Base-by-base conservation (phyloP, 2,113 vertebrate species). In the Chitala chitala region DNA sequence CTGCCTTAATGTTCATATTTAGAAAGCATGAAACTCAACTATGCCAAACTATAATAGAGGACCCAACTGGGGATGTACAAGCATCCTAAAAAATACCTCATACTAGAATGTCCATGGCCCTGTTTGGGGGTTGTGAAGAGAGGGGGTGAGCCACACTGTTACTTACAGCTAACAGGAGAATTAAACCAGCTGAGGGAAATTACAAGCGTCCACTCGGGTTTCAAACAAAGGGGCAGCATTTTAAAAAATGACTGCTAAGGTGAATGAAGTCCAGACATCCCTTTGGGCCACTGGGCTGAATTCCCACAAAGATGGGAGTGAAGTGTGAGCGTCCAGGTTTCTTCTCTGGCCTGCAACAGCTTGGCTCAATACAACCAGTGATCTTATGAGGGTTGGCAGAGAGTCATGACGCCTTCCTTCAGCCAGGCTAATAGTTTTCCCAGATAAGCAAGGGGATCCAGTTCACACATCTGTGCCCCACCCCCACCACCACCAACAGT, bases 391-490 rank as follows among this genome's bases (percentile, higher is more conserved):
- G 55, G 31, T 12, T 10, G 17, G 71, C 15, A 42, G 10, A 59
- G 26, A 55, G 2, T 7, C 48, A 31, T 15, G 15, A 5, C 13
- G 10, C 38, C 22, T 69, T 24, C 3, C 46, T 36, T 15, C 65
- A 69, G 42, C 40, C 65, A 50, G 68, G 29, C 46, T 73, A 64
- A 73, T 38, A 51, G 20, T 56, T 50, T 73, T 61, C 71, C 71
- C 55, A 73, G 48, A 5, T 13, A 22, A 1, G 48, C 48, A 12
- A 51, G 17, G 17, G 31, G 46, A 69, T 31, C 15, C 17, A 40
- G 17, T 26, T 22, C 7, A 17, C 26, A n/a, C 66, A 50, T 50
- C 66, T 69, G 26, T 3, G 17, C 12, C 42, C 40, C 20, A 24
- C 38, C 24, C 22, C 22, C 24, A n/a, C 65, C 26, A 69, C 42